These are phyloP conservation scores for Hypotaenidia okinawae DNA, from an alignment of 2,797 vertebrate species.

Conservation along the genomic window DNA sequence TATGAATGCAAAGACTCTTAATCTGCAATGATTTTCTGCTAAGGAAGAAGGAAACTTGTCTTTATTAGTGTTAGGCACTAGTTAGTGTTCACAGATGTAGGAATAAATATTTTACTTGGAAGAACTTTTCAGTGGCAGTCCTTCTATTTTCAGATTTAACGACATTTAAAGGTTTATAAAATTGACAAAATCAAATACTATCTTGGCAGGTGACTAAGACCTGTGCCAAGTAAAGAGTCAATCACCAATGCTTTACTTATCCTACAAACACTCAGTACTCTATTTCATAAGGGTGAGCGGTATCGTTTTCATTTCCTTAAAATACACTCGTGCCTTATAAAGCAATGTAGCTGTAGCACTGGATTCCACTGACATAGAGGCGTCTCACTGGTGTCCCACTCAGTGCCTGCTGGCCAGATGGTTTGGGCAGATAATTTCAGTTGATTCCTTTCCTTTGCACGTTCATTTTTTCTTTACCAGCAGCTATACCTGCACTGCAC, in stretches of 20 bases:
- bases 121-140: neutral
- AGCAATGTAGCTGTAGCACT: neutral
- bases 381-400: neutral
- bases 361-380: neutral
- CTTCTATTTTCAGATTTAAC: neutral
- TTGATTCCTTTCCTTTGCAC: neutral
- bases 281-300: neutral
- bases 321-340: neutral
- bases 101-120: neutral
- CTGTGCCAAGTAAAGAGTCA: neutral
- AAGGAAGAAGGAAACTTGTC: neutral
- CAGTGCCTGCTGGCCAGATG: neutral
- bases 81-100: neutral
- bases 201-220: neutral
- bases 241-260: neutral
- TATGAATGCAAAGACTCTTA: neutral
- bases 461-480: neutral
- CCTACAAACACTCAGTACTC: neutral
- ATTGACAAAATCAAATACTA: neutral
- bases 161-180: neutral
- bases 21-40: neutral
- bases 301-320: neutral
- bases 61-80: neutral
- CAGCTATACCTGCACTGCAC: neutral
- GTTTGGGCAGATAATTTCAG: neutral